Evolutionary conservation across 2,797 vertebrate genomes (phyloP), one percentile per base, ranked within the genome.

Genomic region (Eremophila alpestris): DNA sequence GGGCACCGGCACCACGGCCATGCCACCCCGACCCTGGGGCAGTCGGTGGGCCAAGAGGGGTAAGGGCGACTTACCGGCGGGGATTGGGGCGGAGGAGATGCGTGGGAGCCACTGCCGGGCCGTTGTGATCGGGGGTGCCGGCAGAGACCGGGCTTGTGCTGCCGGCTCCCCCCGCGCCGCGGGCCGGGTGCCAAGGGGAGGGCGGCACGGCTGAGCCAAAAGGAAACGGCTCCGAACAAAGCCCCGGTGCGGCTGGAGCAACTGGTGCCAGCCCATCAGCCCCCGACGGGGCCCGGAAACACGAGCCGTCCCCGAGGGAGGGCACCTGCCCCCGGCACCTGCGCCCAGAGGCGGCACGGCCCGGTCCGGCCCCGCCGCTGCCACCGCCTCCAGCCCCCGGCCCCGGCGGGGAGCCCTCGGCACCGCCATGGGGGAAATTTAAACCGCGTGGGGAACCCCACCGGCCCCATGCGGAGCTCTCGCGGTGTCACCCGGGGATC

Each of bases 221-320:
- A 90, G 93, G 95, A 96, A 95, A 70, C 45, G 1, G 56, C 91
- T 76, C 67, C 16, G 15, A 94, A 96, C 96, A 78, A 96, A 94
- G 92, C 83, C 55, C 83, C 91, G 26, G 83, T 93, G 92, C 38
- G 60, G 71, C 65, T 34, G 85, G 63, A 87, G 93, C 85, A 80
- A 70, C 84, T 87, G 87, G 79, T 90, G 92, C 92, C 92, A 92
- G 56, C 78, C 79, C 71, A 36, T 70, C 55, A 43, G 58, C 52
- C 75, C 40, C 56, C 13, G 14, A 58, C 3, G 21, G 30, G 34
- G 85, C 60, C 87, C 56, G 34, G 88, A 95, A 95, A 95, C 88
- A 69, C 2, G 45, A 95, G 68, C 58, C 2, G 41, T 24, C 23
- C 90, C 78, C 56, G 13, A 88, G 83, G 86, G 93, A 92, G 59